Evolutionary conservation across 2,888 invertebrate genomes (phyloP), one percentile per base, ranked within the genome.

Genomic region (Papilio elwesi): DNA sequence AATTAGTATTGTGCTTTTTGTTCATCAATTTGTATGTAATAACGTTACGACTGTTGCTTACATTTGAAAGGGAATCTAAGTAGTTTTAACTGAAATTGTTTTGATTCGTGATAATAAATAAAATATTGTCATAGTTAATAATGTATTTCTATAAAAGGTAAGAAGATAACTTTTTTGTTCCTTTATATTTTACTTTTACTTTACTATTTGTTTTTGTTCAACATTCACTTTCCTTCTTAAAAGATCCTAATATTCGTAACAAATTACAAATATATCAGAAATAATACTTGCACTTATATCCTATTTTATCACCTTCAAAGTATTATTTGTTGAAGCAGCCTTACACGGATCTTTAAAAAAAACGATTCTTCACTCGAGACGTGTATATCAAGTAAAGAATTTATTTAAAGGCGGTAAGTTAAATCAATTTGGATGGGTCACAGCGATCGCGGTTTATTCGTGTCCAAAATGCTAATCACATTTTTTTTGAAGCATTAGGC

Each of bases 351-450:
- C 67, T 16, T 47, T 13, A 55, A 68, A 57, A 62, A 51, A 38
- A 67, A n/a, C n/a, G 38, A 53, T 43, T 55, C 49, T 48, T n/a
- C 66, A 38, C 15, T 63, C 16, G 26, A 62, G 38, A 36, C 53
- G 36, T 52, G 53, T 62, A 62, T 48, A 57, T 62, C 59, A 49
- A 66, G 43, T 57, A 15, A 53, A 48, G 48, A 43, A 57, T 73
- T 73, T 63, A 64, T 74, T 67, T 67, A 48, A 64, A 68, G 49
- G 47, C 47, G 65, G 57, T 57, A 71, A 81, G 82, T 85, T 87
- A 85, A 88, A 87, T 88, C 87, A 87, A 88, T 89, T 89, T 85
- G 77, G 78, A 75, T 70, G 85, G 85, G 83, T 83, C 83, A 63
- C 74, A 74, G 71, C 81, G 78, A 82, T 84, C 79, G 81, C 83